Evolutionary conservation across 2,113 vertebrate species (phyloP), one percentile per base, ranked within the genome.

Genomic region (Calidris pygmaea): DNA sequence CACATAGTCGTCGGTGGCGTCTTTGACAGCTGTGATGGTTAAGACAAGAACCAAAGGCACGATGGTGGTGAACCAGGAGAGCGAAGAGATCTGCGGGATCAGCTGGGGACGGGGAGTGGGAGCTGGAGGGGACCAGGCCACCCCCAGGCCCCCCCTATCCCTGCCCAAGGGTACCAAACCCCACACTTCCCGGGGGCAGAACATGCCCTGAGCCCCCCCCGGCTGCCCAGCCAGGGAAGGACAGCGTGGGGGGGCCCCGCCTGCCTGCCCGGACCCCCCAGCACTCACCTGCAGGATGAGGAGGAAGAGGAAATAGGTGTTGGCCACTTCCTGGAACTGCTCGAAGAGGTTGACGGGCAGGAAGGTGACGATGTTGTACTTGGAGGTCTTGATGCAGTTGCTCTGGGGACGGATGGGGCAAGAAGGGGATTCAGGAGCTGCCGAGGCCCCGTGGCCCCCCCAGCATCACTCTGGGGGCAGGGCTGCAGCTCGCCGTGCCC

Each of bases 51-150:
- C 99, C 98, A 99, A 99, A 99, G 99, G 99, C 99, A 99, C 99
- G 7, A 99, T 99, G 98, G 99, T 99, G 95, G 99, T 99, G 98
- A 99, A 99, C 99, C 99, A 99, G 89, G 99, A 99, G 52, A 99
- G 98, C 1, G 99, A 99, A 19, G 99, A 99, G 94, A 99, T 99
- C 98, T 99, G 99, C 26, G 99, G 99, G 97, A 99, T 99, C 98
- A 99, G 96, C 99, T 99, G 91, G 14, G 76, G 68, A 94, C 39
- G 84, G n/a, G 19, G 11, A 76, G 35, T 0, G 4, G 43, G 52
- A 30, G 67, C 87, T 24, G 93, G 5, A 17, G 5, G 12, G 34
- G 27, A 22, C 26, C 7, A 7, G n/a, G 50, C 19, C 53, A 50
- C 68, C 6, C 14, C 10, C 41, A 71, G 48, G n/a, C 5, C 53